A percentile compares a stretch with the other conserved stretches of the same genome.
Conservation (phyloP, 2,797 vertebrate species). For the Sebastes cheni region DNA sequence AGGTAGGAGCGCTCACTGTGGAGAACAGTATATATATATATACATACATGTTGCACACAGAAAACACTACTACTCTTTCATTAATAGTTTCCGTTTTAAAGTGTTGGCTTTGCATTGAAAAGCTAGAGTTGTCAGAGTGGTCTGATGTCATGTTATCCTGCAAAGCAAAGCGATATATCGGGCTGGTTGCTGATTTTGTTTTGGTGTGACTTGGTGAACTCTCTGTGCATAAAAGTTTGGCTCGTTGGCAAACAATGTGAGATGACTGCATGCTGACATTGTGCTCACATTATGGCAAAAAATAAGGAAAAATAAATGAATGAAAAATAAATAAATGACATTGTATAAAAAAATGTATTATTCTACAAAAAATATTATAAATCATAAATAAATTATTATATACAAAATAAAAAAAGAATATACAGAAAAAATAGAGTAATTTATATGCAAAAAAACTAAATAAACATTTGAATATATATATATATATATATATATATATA, state of each 20-base stretch:
- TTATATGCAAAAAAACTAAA: too few relatives aligned
- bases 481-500: too few relatives aligned
- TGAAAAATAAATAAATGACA: background rate
- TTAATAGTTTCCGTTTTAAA: background rate
- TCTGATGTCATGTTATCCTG: too few relatives aligned
- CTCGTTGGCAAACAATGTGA: background rate
- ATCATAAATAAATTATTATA: too few relatives aligned
- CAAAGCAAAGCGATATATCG: too few relatives aligned
- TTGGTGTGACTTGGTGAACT: background rate
- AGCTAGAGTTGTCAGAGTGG: background rate
- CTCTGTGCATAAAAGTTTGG: background rate
- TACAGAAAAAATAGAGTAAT: too few relatives aligned
- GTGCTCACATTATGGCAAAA: too few relatives aligned
- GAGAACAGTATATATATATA: too few relatives aligned
- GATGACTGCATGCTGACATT: background rate
- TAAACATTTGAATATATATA: too few relatives aligned
- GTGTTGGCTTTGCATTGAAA: background rate
- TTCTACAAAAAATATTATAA: background rate
- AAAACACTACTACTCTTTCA: background rate
- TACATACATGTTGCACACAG: too few relatives aligned
- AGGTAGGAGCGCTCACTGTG: constrained; percentile 52
- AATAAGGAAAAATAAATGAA: too few relatives aligned
- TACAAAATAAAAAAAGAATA: too few relatives aligned
- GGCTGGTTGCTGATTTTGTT: background rate
- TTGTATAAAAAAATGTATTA: background rate